Evolutionary conservation across 2,888 invertebrate species (phyloP), one percentile per base, ranked within the genome.

Genomic region (Standfussiana lucernea): DNA sequence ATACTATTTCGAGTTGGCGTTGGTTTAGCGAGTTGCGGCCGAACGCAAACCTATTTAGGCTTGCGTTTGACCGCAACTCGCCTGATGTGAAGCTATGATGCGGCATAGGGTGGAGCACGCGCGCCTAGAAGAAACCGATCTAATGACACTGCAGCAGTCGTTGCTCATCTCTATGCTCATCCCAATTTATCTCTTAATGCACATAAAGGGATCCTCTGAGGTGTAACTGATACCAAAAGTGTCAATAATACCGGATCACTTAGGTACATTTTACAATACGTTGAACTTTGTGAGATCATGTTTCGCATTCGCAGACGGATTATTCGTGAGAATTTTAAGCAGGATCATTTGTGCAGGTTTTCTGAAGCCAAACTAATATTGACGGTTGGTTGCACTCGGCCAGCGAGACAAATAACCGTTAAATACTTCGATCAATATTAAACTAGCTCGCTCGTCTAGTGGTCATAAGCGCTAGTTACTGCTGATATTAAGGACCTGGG

Each of bases 301-400:
- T 56, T 40, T 71, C 53, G 37, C 32, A 42, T 45, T 71, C 62
- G 32, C 32, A 62, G 13, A 13, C 15, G 21, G 53, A 47, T 18
- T 67, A 66, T 62, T 68, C 47, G 64, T 75, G 56, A 56, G 40
- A 68, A 40, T 56, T 40, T 79, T 62, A 56, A 53, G n/a, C 13
- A 32, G 28, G 8, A 32, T 74, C 35, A 37, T 64, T 59, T 21
- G 56, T 32, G n/a, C 61, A 28, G 28, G 28, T 37, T 79, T 53
- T 37, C 45, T 77, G n/a, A 45, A 59, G 13, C 24, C 50, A 68
- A 61, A 24, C 24, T 35, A 59, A 66, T 56, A 79, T 73, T 56
- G 45, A 47, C 53, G 56, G 69, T 84, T 73, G 40, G 61, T 56
- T 73, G 61, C 47, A 8, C 47, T 42, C 42, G 28, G 50, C 1